Evolutionary conservation across 1,140 invertebrate genomes (phyloP).

Genomic region (Atopsyche davidsoni): DNA sequence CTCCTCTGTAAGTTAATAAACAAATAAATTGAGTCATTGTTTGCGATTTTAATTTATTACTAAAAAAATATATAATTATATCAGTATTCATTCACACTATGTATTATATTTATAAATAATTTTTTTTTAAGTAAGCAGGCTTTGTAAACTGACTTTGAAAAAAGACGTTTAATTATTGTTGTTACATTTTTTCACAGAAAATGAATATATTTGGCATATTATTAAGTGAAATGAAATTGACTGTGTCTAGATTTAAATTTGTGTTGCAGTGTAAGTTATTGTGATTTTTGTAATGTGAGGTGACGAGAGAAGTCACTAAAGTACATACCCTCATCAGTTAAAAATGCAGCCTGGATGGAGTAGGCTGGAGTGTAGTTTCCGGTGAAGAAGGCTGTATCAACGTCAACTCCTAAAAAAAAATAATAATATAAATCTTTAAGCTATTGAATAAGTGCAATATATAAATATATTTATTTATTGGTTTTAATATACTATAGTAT

Average conservation of each 20-base stretch:
- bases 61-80: constrained; percentile 2
- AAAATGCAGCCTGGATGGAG: constrained; percentile 56
- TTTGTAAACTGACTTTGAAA: too few relatives aligned
- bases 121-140: constrained; percentile 18
- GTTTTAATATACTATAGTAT: not conserved
- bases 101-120: not conserved
- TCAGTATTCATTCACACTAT: too few relatives aligned
- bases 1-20: constrained; percentile 43
- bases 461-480: not conserved
- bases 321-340: constrained; percentile 45
- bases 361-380: constrained; percentile 60
- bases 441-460: not conserved
- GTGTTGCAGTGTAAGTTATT: too few relatives aligned
- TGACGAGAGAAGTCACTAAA: too few relatives aligned
- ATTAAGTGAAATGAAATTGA: too few relatives aligned
- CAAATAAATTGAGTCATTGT: not conserved
- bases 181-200: too few relatives aligned
- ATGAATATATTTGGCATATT: too few relatives aligned
- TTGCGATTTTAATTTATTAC: not conserved
- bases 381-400: constrained; percentile 63
- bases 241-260: too few relatives aligned
- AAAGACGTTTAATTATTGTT: too few relatives aligned
- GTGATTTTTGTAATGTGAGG: too few relatives aligned
- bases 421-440: constrained; percentile 1
- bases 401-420: constrained; percentile 43